Conservation (phyloP, 2,113 vertebrate genomes). For the Miniopterus natalensis region DNA sequence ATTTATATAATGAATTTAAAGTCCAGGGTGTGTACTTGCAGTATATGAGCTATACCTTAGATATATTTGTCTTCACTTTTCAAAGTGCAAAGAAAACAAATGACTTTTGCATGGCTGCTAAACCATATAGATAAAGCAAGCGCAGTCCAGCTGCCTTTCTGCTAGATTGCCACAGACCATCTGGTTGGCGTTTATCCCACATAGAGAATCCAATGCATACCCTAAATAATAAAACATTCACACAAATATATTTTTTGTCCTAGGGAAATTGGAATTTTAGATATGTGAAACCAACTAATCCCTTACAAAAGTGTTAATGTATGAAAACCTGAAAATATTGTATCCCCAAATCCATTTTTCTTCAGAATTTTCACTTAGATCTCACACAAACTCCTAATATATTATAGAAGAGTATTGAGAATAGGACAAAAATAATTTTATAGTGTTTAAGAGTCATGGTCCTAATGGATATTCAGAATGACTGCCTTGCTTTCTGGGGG, state of each 20-base stretch:
- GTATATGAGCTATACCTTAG: conserved; percentile 36
- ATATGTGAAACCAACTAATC: neutral
- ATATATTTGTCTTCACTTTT: conserved; percentile 47
- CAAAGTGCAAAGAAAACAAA: conserved; percentile 69
- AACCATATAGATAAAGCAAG: conserved; percentile 31
- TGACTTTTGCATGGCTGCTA: conserved; percentile 52
- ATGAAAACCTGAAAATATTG: neutral
- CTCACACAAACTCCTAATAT: conserved; percentile 1
- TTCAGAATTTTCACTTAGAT: conserved; percentile 10
- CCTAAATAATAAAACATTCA: conserved; percentile 67
- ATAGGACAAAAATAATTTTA: neutral
- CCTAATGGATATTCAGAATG: neutral
- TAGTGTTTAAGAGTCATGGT: neutral
- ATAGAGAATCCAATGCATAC: conserved; percentile 18
- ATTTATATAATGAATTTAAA: conserved; percentile 59
- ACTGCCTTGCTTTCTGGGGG: neutral
- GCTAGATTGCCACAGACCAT: conserved; percentile 61
- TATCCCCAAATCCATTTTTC: neutral
- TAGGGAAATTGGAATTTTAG: neutral
- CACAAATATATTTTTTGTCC: conserved; percentile 52
- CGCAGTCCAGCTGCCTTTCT: conserved; percentile 67
- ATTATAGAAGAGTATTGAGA: neutral
- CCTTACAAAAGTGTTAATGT: neutral
- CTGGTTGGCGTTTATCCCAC: conserved; percentile 64
- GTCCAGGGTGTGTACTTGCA: neutral